Percentiles rank a stretch among this genome's conserved stretches.
phyloP scores from a whole-genome alignment of 2,113 vertebrate genomes.

The Mustelus asterias region DNA sequence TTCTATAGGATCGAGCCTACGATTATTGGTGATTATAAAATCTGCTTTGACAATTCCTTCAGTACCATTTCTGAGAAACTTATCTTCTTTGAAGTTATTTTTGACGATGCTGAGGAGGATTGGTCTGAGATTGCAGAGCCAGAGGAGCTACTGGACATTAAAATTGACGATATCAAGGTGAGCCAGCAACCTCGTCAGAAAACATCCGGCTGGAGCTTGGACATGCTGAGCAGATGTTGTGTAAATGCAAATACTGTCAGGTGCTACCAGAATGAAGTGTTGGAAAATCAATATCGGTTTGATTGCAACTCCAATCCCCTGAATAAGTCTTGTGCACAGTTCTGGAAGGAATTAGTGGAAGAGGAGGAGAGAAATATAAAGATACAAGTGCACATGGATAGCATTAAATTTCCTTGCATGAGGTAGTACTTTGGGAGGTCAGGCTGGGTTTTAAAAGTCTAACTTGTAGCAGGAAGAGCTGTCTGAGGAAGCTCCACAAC shows the following conservation, averaged over 20 bases:
- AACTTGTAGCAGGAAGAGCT: background rate
- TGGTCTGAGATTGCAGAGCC: slow-evolving; percentile 69
- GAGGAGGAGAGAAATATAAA: background rate
- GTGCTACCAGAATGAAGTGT: background rate
- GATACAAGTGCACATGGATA: background rate
- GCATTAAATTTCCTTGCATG: background rate
- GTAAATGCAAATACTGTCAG: background rate
- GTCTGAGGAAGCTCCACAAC: background rate
- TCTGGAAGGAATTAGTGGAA: background rate
- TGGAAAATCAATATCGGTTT: background rate
- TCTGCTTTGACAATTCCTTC: slow-evolving; percentile 89
- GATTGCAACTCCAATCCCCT: background rate
- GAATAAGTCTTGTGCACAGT: background rate
- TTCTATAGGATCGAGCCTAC: slow-evolving; percentile 70
- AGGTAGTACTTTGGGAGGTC: background rate
- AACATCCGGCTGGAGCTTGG: background rate
- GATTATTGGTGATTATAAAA: slow-evolving; percentile 73
- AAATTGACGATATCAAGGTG: slow-evolving; percentile 81
- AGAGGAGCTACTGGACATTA: slow-evolving; percentile 74
- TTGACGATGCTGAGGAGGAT: slow-evolving; percentile 55
- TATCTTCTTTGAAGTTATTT: slow-evolving; percentile 83
- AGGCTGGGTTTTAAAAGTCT: background rate
- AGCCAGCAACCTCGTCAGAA: background rate
- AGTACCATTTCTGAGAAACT: slow-evolving; percentile 83
- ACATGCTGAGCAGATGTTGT: background rate